Percentiles rank a stretch among this genome's conserved stretches.
These are phyloP conservation scores for Antheraea mylitta DNA, from an alignment of 1,140 invertebrate species.

Conservation along the genomic window DNA sequence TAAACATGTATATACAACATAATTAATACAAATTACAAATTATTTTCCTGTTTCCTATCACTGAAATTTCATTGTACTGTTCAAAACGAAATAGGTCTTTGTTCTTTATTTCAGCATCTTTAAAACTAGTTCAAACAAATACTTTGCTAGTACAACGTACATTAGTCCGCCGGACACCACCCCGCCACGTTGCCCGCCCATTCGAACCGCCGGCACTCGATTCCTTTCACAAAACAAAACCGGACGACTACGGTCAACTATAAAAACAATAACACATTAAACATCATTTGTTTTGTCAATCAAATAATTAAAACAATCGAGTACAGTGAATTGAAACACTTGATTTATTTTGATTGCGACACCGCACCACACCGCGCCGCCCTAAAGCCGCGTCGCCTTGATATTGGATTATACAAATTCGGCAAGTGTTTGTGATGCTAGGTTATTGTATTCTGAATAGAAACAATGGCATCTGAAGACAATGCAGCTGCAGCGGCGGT, in stretches of 20 bases:
- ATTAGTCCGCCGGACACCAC: slow-evolving; percentile 52
- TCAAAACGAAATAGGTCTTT: neutral
- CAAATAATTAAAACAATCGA: no score
- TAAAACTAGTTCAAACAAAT: neutral
- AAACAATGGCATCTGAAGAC: slow-evolving; percentile 52
- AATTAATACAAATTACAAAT: no score
- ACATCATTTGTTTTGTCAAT: neutral
- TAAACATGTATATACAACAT: no score
- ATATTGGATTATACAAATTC: neutral
- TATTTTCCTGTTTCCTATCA: no score
- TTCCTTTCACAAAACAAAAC: slow-evolving; percentile 71
- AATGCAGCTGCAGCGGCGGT: slow-evolving; percentile 45
- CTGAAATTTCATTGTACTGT: neutral
- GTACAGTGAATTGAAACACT: no score
- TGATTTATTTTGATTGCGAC: neutral
- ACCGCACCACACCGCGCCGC: no score
- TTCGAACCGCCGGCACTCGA: slow-evolving; percentile 60
- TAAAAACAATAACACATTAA: slow-evolving; percentile 32
- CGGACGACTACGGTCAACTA: slow-evolving; percentile 58
- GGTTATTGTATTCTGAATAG: neutral
- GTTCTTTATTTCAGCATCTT: slow-evolving; percentile 4
- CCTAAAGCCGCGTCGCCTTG: neutral
- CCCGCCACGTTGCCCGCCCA: slow-evolving; percentile 40
- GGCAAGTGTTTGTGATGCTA: neutral
- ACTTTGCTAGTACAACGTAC: neutral